phyloP scores from a whole-genome alignment of 2,888 invertebrate species.

The Epinotia bilunana region DNA sequence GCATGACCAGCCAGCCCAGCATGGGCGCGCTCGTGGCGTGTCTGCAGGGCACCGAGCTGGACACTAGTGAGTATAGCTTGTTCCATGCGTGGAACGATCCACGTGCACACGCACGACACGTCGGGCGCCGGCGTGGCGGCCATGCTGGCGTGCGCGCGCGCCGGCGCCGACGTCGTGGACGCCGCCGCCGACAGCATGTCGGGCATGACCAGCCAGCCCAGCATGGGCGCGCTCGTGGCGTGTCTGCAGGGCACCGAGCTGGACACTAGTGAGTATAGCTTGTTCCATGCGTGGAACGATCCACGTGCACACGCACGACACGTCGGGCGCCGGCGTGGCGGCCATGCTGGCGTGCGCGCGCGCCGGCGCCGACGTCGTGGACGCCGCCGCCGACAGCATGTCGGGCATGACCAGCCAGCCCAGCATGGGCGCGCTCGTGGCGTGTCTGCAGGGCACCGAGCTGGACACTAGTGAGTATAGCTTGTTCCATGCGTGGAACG shows the following conservation, averaged over 20 bases:
- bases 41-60: slow-evolving; percentile 87
- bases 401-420: slow-evolving; percentile 99
- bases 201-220: slow-evolving; percentile 96
- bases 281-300: slow-evolving; percentile 85
- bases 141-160: slow-evolving; percentile 95
- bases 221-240: slow-evolving; percentile 88
- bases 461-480: slow-evolving; percentile 85
- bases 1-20: slow-evolving; percentile 98
- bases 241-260: too few species aligned
- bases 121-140: slow-evolving; percentile 98
- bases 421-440: slow-evolving; percentile 99
- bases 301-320: slow-evolving; percentile 99
- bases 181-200: slow-evolving; percentile 98
- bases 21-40: slow-evolving; percentile 99
- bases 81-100: slow-evolving; percentile 66
- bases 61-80: slow-evolving; percentile 83
- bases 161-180: slow-evolving; percentile 98
- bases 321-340: slow-evolving; percentile 98
- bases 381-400: slow-evolving; percentile 99
- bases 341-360: slow-evolving; percentile 96
- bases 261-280: too few species aligned
- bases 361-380: slow-evolving; percentile 98
- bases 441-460: slow-evolving; percentile 89
- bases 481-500: too few species aligned
- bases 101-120: slow-evolving; percentile 99